Base-by-base conservation (phyloP, 2,888 invertebrate genomes). In the Meganola albula region DNA sequence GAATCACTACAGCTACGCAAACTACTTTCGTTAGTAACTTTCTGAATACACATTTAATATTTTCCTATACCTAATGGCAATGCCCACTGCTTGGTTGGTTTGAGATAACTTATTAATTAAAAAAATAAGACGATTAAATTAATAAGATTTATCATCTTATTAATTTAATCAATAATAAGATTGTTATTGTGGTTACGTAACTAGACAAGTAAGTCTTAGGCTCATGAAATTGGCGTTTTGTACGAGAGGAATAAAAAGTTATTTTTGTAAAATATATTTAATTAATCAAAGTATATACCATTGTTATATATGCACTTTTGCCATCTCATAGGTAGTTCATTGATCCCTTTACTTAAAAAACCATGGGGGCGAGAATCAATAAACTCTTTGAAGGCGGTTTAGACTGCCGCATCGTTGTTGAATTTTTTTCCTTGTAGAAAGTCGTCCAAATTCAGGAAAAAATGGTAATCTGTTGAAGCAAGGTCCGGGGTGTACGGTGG, bases 21-120 rank as follows among this genome's bases (percentile, higher is more conserved):
- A 93, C 93, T 35, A 93, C 93, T 60, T 89, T 93, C 86, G 93
- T 93, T 82, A 89, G 90, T 86, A 53, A 37, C 11, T 9, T n/a
- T n/a, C n/a, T n/a, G n/a, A n/a, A n/a, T n/a, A n/a, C n/a, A n/a
- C n/a, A n/a, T n/a, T n/a, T n/a, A n/a, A n/a, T n/a, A n/a, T n/a
- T n/a, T n/a, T n/a, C n/a, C n/a, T n/a, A n/a, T n/a, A n/a, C n/a
- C n/a, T n/a, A n/a, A n/a, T n/a, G n/a, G n/a, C n/a, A n/a, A n/a
- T n/a, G n/a, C n/a, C n/a, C n/a, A n/a, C n/a, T n/a, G n/a, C n/a
- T n/a, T n/a, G n/a, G n/a, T n/a, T n/a, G n/a, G n/a, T n/a, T n/a
- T n/a, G n/a, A n/a, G n/a, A n/a, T n/a, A n/a, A n/a, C n/a, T n/a
- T n/a, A n/a, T n/a, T n/a, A n/a, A n/a, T n/a, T n/a, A n/a, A n/a